phyloP scores from a whole-genome alignment of 1,140 invertebrate species.

The Bombus difficillimus region DNA sequence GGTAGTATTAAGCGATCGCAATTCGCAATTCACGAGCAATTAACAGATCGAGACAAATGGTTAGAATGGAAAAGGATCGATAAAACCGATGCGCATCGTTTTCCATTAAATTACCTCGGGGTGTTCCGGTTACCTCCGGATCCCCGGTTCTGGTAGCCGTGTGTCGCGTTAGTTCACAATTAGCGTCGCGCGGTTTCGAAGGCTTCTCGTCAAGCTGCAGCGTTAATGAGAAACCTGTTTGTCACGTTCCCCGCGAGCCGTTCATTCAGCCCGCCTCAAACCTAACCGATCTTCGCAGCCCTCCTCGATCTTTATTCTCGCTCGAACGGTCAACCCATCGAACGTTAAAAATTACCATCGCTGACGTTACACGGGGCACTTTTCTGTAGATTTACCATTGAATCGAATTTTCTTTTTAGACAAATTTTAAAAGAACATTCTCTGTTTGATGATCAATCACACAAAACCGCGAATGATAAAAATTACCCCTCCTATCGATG shows the following conservation, averaged over 20 bases:
- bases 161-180: slow-evolving; percentile 41
- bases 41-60: not conserved
- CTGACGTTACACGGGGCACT: not conserved
- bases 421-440: too few relatives aligned
- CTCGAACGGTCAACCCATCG: not conserved
- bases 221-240: slow-evolving; percentile 56
- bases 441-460: too few relatives aligned
- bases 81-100: slow-evolving; percentile 6
- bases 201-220: slow-evolving; percentile 44
- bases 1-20: not conserved
- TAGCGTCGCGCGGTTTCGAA: slow-evolving; percentile 43
- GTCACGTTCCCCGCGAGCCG: slow-evolving; percentile 23
- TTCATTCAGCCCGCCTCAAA: slow-evolving; percentile 20
- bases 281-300: slow-evolving; percentile 1
- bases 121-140: not conserved
- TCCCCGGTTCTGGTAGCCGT: slow-evolving; percentile 14
- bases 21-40: not conserved
- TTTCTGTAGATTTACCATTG: not conserved
- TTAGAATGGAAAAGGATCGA: not conserved
- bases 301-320: not conserved
- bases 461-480: too few relatives aligned
- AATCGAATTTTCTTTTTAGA: not conserved
- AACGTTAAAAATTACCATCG: not conserved
- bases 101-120: slow-evolving; percentile 1
- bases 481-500: too few relatives aligned